Base-by-base conservation (phyloP, 2,888 invertebrate species). In the Drosophila hamatofila region DNA sequence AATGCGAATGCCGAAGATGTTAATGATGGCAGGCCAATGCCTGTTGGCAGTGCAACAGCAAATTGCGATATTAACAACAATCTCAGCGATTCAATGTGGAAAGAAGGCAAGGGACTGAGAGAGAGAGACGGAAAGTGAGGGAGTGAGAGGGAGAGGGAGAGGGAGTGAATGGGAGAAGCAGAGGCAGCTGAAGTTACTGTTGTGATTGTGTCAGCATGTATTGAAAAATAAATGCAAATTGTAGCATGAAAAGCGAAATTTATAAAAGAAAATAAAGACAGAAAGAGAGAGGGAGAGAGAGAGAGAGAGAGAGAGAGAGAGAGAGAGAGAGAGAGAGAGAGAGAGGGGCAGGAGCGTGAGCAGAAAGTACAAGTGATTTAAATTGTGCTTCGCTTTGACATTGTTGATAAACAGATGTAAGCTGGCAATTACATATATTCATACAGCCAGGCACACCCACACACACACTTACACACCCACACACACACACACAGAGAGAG, bases 11-110 rank as follows among this genome's bases (percentile, higher is more conserved):
- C 46, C 75, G 8, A 52, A 41, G 63, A 66, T 63, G 78, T 72
- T 63, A 66, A 78, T 77, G 75, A 60, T 67, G 78, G 60, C 76
- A 64, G 67, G 58, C 78, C 63, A 78, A 78, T 77, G 62, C 59
- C 59, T 62, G 67, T 54, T 49, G 27, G 59, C 49, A 54, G 42
- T 59, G 77, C 59, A 77, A 52, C 52, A 66, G 58, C 67, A 78
- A 76, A 72, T 64, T 61, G 57, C 58, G 55, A 64, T 67, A 37
- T 72, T 59, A 78, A 61, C 67, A 67, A 52, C 73, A 72, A 72
- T 78, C 58, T 55, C 48, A 78, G 49, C 63, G 71, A 65, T 66
- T 56, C 56, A 67, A 55, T 61, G 57, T 30, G 41, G 55, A 9
- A 33, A 44, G 14, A 5, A 8, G 30, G 25, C 42, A 27, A 12